Base-by-base conservation (phyloP, 2,888 invertebrate species). In the Eueremaeus valkanovi region DNA sequence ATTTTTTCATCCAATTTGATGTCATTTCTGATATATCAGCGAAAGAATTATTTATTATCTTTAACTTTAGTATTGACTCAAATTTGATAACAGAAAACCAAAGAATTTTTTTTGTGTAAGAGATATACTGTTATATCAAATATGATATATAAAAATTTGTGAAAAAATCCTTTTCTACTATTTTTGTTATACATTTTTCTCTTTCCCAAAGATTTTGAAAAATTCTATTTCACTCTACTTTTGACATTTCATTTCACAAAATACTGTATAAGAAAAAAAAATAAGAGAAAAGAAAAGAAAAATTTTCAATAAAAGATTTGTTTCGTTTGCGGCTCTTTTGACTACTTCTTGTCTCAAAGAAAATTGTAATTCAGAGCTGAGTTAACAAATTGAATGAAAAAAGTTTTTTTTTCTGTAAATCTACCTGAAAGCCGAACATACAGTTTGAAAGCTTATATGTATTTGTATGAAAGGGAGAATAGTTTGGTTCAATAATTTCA, bases 351-450 rank as follows among this genome's bases (percentile, higher is more conserved):
- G 21, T 51, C 21, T 51, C 51, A n/a, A 18, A 6, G 6, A 51
- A 51, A 51, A 51, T 51, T 51, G 51, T 11, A 51, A 51, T 51
- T 51, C 51, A 51, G 16, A 51, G 18, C 6, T 51, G 21, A 51
- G 51, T 51, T 51, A 21, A 51, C 51, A 51, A 51, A 51, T 11
- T 51, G 51, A 51, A 51, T 51, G 51, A 51, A 51, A 51, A 51
- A 18, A n/a, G 18, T 51, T 51, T 51, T 51, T 18, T 9, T n/a
- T 51, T 16, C n/a, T n/a, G n/a, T n/a, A n/a, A 51, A 36, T 36
- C 51, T 51, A 51, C 51, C 51, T 51, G 42, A 42, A 42, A 42
- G 42, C 42, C 42, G 18, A 51, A 51, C 51, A 9, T 18, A 51
- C 5, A 51, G 51, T 16, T 16, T 51, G 16, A 51, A 51, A 51